Base-by-base conservation (phyloP, 2,888 invertebrate species). In the Netelia melanura region DNA sequence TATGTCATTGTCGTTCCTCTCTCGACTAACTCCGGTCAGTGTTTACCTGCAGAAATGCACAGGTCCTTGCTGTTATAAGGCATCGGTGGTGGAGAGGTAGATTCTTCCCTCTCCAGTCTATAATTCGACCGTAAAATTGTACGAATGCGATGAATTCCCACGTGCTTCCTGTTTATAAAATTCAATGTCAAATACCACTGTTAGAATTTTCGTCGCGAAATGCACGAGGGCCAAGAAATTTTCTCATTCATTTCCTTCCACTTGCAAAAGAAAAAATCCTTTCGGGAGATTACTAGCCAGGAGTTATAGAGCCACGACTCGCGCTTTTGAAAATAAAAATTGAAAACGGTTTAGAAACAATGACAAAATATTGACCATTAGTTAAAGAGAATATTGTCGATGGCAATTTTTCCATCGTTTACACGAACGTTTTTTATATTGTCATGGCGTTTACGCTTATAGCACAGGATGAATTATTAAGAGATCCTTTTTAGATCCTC, bases 111-210 rank as follows among this genome's bases (percentile, higher is more conserved):
- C 84, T 81, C 81, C 77, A 64, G 75, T 54, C 9, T 64, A 65
- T 62, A 84, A 84, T 65, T 78, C 58, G 71, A 56, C 84, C 48
- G 79, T 86, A 77, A 64, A 86, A 58, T 81, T 77, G 17, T 14
- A 38, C 65, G 65, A 77, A 84, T 62, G 23, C 72, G 65, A 86
- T 72, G 56, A 48, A 84, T 81, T 81, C 84, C 84, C 81, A 84
- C 81, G 84, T 84, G 65, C 5, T 58, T 11, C 1, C 21, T 43
- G 21, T 70, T 70, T 54, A 14, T 38, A 38, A 11, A 44, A 17
- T 81, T 70, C 48, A 25, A 58, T 38, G 38, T 38, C 48, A 62
- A 65, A 72, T 65, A 67, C 76, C 70, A 48, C 44, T 43, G 38
- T 82, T 71, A 86, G 68, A 56, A 38, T 78, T 71, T 54, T 56